phyloP scores from a whole-genome alignment of 2,797 vertebrate species.

The Poecilia gillii region DNA sequence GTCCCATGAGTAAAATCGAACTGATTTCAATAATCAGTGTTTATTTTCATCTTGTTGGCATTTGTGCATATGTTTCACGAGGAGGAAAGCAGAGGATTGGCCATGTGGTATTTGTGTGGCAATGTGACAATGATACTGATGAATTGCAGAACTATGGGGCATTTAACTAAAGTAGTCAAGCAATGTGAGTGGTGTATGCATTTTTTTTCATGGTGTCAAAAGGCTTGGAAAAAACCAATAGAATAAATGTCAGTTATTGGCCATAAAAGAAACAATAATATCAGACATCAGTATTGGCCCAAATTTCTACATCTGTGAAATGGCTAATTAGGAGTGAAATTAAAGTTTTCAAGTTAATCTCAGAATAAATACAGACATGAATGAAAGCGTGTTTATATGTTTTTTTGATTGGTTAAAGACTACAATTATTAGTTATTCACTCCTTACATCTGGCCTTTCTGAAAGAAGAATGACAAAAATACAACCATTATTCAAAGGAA shows the following conservation, averaged over 20 bases:
- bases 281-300: background rate
- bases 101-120: background rate
- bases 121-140: background rate
- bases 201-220: too few relatives aligned
- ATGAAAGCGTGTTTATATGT: background rate
- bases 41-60: too few relatives aligned
- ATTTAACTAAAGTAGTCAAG: too few relatives aligned
- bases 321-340: background rate
- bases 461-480: background rate
- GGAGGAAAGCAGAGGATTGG: too few relatives aligned
- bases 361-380: too few relatives aligned
- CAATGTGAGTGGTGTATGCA: too few relatives aligned
- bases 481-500: background rate
- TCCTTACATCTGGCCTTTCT: background rate
- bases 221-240: too few relatives aligned
- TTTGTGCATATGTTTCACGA: too few relatives aligned
- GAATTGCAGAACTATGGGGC: too few relatives aligned
- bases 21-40: too few relatives aligned
- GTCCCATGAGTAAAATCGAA: too few relatives aligned
- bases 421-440: background rate
- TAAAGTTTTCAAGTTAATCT: background rate
- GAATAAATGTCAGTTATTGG: background rate
- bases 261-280: too few relatives aligned
- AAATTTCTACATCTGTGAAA: background rate
- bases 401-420: background rate